Conservation (phyloP, 2,113 vertebrate species). For the Cyrtonyx montezumae region DNA sequence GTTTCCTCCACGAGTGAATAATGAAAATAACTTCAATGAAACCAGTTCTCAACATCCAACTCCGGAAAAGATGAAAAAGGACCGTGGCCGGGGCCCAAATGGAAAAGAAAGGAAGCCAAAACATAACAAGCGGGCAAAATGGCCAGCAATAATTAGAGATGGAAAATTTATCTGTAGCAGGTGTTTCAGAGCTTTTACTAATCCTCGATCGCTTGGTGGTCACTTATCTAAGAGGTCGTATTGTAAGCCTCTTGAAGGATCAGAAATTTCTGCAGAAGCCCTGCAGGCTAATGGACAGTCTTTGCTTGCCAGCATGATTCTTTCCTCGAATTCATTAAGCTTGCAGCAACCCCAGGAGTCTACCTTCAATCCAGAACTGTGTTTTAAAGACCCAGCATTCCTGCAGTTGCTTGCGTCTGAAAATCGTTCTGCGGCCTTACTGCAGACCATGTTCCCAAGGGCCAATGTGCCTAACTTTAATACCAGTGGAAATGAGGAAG, state of each 20-base stretch:
- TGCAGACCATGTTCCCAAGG: constrained; percentile 80
- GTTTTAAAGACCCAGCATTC: constrained; percentile 83
- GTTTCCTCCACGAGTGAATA: constrained; percentile 70
- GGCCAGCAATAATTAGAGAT: constrained; percentile 93
- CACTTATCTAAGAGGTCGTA: constrained; percentile 92
- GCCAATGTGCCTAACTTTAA: constrained; percentile 73
- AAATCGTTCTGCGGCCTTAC: constrained; percentile 76
- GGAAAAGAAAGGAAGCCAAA: constrained; percentile 81
- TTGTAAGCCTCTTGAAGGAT: constrained; percentile 90
- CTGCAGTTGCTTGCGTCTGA: constrained; percentile 78
- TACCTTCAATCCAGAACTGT: constrained; percentile 72
- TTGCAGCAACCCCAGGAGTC: constrained; percentile 76
- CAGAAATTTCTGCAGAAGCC: constrained; percentile 84
- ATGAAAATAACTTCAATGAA: constrained; percentile 68
- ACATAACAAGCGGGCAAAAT: constrained; percentile 89
- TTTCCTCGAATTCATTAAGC: constrained; percentile 84
- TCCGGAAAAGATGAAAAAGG: constrained; percentile 69
- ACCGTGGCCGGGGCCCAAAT: constrained; percentile 66
- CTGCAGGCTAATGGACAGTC: constrained; percentile 80
- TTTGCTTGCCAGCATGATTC: constrained; percentile 89
- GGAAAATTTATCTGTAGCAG: constrained; percentile 94
- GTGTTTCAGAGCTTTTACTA: constrained; percentile 91
- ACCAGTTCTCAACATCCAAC: constrained; percentile 52
- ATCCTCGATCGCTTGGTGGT: constrained; percentile 93
- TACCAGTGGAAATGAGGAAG: constrained; percentile 75